Base-by-base conservation (phyloP, 2,113 vertebrate species). In the Notothenia rossii region DNA sequence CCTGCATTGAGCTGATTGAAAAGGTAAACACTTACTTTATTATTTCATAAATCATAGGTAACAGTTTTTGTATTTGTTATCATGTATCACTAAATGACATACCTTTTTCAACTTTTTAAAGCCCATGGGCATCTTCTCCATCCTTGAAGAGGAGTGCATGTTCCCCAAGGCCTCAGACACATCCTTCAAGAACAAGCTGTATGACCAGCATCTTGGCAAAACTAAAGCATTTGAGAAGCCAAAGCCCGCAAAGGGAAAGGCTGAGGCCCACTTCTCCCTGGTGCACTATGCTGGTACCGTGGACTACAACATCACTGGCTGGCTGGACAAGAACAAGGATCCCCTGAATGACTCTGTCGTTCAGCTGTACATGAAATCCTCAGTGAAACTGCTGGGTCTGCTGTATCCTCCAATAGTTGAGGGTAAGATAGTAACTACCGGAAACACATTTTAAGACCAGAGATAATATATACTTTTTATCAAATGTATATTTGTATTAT, bases 171-270 rank as follows among this genome's bases (percentile, higher is more conserved):
- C 94, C 9, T 72, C 87, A 72, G 91, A 93, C 72, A 85, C 81
- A 25, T 87, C 91, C 59, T 93, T 92, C 81, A 93, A 93, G 82
- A 93, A 92, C 81, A 93, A 93, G 86, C 84, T n/a, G n/a, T n/a
- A n/a, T n/a, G n/a, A n/a, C n/a, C n/a, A n/a, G n/a, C n/a, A n/a
- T n/a, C n/a, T n/a, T n/a, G n/a, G n/a, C n/a, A n/a, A n/a, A n/a
- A n/a, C n/a, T n/a, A n/a, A n/a, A n/a, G n/a, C n/a, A n/a, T 93
- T 93, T 92, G 90, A 98, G 89, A 98, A 99, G 81, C 97, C 97
- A n/a, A 97, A 97, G 18, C 95, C 95, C 49, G 0, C 83, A 9
- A 98, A 98, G 83, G 97, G 97, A 0, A 98, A 95, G 54, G 46
- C 1, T 1, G 97, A 98, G 79, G 97, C 96, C 0, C 97, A 98